phyloP scores from a whole-genome alignment of 1,140 invertebrate species.

The Anastrepha ludens region DNA sequence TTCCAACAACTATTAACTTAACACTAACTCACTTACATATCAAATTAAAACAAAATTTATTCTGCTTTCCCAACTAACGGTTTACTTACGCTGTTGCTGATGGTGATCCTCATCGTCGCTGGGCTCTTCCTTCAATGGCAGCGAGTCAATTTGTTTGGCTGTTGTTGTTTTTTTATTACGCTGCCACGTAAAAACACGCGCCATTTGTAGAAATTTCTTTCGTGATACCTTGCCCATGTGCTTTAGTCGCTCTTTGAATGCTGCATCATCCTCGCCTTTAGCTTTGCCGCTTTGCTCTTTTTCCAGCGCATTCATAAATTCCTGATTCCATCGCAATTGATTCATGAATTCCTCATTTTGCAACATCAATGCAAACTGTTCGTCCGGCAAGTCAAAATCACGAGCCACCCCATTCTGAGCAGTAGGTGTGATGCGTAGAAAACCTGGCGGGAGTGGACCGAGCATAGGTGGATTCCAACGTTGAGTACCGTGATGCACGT shows the following conservation, averaged over 20 bases:
- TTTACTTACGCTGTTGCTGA: constrained; percentile 63
- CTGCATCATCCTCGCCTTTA: constrained; percentile 83
- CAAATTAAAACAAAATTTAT: neutral
- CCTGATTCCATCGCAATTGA: constrained; percentile 90
- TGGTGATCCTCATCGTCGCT: constrained; percentile 78
- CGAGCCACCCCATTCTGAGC: constrained; percentile 59
- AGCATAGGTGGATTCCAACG: constrained; percentile 90
- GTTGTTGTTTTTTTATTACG: constrained; percentile 80
- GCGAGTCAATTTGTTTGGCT: constrained; percentile 77
- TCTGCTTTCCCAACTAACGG: neutral
- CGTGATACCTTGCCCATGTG: constrained; percentile 93
- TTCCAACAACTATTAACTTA: neutral
- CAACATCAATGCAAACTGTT: constrained; percentile 89
- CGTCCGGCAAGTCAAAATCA: constrained; percentile 79
- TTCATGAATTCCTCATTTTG: constrained; percentile 96
- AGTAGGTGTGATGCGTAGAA: constrained; percentile 76
- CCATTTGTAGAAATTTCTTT: constrained; percentile 88
- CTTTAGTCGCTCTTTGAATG: constrained; percentile 87
- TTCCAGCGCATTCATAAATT: constrained; percentile 91
- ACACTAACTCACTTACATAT: too few relatives aligned
- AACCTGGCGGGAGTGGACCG: constrained; percentile 86
- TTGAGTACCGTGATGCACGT: constrained; percentile 53
- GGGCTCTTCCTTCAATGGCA: constrained; percentile 78
- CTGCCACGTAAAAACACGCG: constrained; percentile 84
- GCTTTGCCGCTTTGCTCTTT: constrained; percentile 79